Percentiles rank a stretch among this genome's conserved stretches.
Evolutionary conservation across 2,888 invertebrate species (phyloP).

Genomic region (Andrena trimmerana): DNA sequence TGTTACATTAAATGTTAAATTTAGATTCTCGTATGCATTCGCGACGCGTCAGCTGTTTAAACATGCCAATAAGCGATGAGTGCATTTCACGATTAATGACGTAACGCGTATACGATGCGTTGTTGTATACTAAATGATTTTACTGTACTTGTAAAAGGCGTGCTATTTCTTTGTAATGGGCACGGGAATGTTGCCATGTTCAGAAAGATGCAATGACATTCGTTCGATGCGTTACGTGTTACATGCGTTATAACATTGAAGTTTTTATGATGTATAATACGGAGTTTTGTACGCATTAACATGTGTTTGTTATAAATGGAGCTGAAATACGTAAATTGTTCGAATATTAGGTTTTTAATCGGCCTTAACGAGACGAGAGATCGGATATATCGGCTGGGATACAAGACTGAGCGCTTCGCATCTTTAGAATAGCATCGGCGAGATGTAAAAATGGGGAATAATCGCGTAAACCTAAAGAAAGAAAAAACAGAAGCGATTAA

Average conservation of each 20-base stretch:
- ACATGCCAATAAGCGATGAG: conserved; percentile 40
- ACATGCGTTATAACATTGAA: conserved; percentile 9
- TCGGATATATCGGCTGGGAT: conserved; percentile 74
- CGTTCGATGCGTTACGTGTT: conserved; percentile 25
- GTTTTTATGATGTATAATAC: conserved; percentile 10
- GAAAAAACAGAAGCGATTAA: conserved; percentile 46
- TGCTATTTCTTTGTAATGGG: conserved; percentile 11
- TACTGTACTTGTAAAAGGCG: conserved; percentile 21
- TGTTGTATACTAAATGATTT: conserved; percentile 25
- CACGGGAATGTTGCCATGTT: conserved; percentile 14
- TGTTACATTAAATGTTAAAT: conserved; percentile 49
- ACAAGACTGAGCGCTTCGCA: conserved; percentile 81
- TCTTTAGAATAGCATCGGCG: conserved; percentile 68
- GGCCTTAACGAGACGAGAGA: conserved; percentile 69
- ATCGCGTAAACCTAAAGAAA: conserved; percentile 34
- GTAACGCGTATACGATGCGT: conserved; percentile 8
- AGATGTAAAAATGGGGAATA: conserved; percentile 47
- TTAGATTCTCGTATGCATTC: conserved; percentile 34
- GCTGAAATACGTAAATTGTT: conserved; percentile 41
- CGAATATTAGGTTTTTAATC: conserved; percentile 48
- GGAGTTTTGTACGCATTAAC: conserved; percentile 37
- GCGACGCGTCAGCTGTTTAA: conserved; percentile 39
- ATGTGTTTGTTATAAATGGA: conserved; percentile 48
- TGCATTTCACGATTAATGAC: conserved; percentile 46
- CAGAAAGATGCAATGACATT: conserved; percentile 20